phyloP scores from a whole-genome alignment of 2,113 vertebrate species.

The Sinocyclocheilus anshuiensis region DNA sequence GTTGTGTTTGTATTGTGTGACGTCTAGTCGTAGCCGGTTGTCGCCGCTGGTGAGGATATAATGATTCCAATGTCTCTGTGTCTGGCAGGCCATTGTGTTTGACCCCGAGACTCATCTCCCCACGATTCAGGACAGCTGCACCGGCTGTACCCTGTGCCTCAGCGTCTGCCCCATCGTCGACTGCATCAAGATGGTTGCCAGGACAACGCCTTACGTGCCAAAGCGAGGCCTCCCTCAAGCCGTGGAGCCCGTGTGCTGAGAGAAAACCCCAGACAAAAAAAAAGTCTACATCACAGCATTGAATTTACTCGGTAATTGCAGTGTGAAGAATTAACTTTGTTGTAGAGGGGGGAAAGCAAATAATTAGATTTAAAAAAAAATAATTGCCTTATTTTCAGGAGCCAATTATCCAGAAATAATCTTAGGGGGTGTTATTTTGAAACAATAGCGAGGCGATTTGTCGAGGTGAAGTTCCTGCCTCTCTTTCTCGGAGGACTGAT shows the following conservation, averaged over 20 bases:
- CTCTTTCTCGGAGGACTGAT: constrained; percentile 57
- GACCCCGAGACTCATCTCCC: constrained; percentile 84
- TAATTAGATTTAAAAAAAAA: constrained; percentile 55
- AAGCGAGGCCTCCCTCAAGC: constrained; percentile 82
- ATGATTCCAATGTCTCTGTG: constrained; percentile 65
- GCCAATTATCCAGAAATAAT: constrained; percentile 69
- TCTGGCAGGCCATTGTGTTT: constrained; percentile 82
- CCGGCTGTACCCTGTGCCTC: constrained; percentile 85
- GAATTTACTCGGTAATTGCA: constrained; percentile 70
- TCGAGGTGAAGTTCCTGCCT: constrained; percentile 44
- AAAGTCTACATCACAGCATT: constrained; percentile 53
- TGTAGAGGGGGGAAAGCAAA: constrained; percentile 54
- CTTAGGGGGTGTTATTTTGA: constrained; percentile 56
- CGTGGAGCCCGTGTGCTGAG: constrained; percentile 68
- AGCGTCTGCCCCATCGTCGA: constrained; percentile 86
- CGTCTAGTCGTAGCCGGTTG: constrained; percentile 37
- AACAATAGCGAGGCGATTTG: constrained; percentile 57
- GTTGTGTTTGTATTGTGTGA: constrained; percentile 43
- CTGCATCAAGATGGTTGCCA: constrained; percentile 89
- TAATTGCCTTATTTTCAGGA: constrained; percentile 61
- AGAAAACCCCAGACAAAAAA: constrained; percentile 42
- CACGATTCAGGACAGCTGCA: constrained; percentile 79
- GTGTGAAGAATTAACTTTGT: constrained; percentile 60
- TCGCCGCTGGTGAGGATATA: constrained; percentile 44
- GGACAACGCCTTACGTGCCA: constrained; percentile 84